Evolutionary conservation across 2,113 vertebrate species (phyloP).

Genomic region (Phalacrocorax pelagicus): DNA sequence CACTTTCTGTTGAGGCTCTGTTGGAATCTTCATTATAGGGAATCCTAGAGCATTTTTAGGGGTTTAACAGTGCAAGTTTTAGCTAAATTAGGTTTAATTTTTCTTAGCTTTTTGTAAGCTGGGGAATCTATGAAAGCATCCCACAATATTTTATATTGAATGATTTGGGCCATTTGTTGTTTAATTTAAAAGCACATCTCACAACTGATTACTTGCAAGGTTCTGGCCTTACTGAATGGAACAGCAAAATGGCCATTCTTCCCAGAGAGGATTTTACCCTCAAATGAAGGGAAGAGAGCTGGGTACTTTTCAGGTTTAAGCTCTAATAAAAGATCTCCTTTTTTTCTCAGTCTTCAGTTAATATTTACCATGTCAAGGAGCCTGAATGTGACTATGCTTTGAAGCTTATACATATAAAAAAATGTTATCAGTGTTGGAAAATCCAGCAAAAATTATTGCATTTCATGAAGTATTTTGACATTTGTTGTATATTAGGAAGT

Average conservation of each 20-base stretch:
- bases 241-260: neutral
- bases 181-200: neutral
- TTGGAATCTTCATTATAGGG: neutral
- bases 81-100: neutral
- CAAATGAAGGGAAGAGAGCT: neutral
- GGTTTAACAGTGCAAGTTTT: neutral
- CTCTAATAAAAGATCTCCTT: neutral
- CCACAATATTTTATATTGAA: neutral
- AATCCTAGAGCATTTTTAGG: neutral
- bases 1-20: neutral
- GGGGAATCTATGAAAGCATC: neutral
- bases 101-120: neutral
- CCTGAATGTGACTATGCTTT: neutral
- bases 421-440: neutral
- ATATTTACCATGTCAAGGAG: neutral
- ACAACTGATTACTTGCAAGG: neutral
- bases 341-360: neutral
- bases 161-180: neutral
- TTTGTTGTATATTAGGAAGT: slow-evolving; percentile 23
- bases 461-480: neutral
- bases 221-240: neutral
- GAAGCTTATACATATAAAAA: neutral
- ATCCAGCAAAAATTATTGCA: neutral
- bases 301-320: neutral
- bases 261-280: neutral